Evolutionary conservation across 2,113 vertebrate species (phyloP).

Genomic region (Numida meleagris): DNA sequence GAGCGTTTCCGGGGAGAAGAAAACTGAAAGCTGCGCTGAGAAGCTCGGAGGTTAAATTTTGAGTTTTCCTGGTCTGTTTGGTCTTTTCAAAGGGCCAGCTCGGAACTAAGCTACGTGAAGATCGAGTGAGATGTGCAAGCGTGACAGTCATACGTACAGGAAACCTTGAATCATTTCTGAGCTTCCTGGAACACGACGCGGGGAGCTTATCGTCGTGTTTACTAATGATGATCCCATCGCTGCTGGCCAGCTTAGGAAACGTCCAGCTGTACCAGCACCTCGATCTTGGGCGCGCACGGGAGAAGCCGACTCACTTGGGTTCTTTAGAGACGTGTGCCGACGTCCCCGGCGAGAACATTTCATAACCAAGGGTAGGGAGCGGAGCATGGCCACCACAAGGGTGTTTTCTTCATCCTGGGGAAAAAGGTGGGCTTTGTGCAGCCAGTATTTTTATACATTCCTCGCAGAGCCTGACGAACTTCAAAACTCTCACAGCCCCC

Average conservation of each 20-base stretch:
- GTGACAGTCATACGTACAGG: conserved; percentile 14
- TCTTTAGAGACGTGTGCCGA: not conserved
- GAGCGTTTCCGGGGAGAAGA: not conserved
- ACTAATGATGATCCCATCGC: not conserved
- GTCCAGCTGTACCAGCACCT: not conserved
- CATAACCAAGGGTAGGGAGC: fast-evolving
- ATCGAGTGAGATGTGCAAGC: not conserved
- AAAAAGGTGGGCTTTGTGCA: not conserved
- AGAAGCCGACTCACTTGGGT: not conserved
- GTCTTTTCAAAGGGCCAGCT: not conserved
- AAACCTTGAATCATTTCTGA: conserved; percentile 56
- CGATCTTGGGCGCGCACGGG: not conserved
- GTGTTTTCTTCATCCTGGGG: not conserved
- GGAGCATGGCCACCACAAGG: not conserved
- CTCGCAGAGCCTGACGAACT: conserved; percentile 2
- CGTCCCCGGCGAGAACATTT: fast-evolving
- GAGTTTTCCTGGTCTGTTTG: not conserved
- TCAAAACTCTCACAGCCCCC: not conserved
- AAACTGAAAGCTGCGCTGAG: not conserved
- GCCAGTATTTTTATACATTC: not conserved
- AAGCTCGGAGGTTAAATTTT: not conserved
- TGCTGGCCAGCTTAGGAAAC: not conserved
- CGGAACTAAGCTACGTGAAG: not conserved
- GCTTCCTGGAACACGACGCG: conserved; percentile 55
- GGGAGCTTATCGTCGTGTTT: not conserved